Evolutionary conservation across 2,113 vertebrate species (phyloP).

Genomic region (Psittacula cyanocephala): DNA sequence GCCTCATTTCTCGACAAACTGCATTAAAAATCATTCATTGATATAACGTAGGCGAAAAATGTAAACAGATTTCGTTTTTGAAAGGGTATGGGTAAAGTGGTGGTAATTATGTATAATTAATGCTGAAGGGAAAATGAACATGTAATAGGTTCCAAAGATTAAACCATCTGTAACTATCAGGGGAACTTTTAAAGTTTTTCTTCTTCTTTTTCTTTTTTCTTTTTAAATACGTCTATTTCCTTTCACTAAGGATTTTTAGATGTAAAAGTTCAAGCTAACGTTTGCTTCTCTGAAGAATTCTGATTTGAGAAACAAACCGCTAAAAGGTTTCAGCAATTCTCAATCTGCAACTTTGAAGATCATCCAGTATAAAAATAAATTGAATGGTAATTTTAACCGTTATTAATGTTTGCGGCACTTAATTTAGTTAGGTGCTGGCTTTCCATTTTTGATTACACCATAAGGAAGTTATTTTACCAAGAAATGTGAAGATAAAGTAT

Average conservation of each 20-base stretch:
- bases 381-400: not conserved
- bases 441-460: constrained; percentile 44
- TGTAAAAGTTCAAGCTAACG: not conserved
- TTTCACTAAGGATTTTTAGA: constrained; percentile 33
- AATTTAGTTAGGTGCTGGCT: constrained; percentile 22
- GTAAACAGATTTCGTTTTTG: constrained; percentile 64
- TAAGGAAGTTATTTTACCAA: constrained; percentile 41
- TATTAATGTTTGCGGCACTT: constrained; percentile 20
- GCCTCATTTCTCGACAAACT: not conserved
- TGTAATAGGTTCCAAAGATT: constrained; percentile 73
- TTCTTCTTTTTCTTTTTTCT: not conserved
- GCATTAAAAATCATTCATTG: not conserved
- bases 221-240: not conserved
- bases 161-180: constrained; percentile 74
- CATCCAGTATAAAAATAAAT: constrained; percentile 32
- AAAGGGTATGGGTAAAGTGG: constrained; percentile 62
- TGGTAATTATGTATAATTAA: constrained; percentile 77
- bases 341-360: not conserved
- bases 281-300: not conserved
- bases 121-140: constrained; percentile 75
- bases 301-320: not conserved
- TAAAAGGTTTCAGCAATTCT: not conserved
- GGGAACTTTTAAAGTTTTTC: constrained; percentile 67
- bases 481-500: constrained; percentile 35
- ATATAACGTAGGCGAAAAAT: constrained; percentile 35